A percentile compares a stretch with the other conserved stretches of the same genome.
These are phyloP conservation scores for Galerucella nymphaeae DNA, from an alignment of 2,888 invertebrate genomes.

Conservation along the genomic window DNA sequence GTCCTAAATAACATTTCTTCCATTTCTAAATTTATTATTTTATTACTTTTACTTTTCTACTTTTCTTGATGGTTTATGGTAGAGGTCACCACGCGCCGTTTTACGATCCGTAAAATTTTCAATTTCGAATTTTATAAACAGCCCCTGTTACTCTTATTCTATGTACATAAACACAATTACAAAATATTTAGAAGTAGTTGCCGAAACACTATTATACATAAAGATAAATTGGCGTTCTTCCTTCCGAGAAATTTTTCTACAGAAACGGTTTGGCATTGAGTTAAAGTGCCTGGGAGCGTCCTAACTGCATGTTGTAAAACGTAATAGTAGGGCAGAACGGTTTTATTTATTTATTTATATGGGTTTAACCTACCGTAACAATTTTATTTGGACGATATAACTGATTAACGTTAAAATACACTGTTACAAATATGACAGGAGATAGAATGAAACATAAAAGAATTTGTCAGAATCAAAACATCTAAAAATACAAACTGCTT, in stretches of 20 bases:
- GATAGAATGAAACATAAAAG: not conserved
- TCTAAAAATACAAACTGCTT: not conserved
- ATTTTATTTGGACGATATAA: not conserved
- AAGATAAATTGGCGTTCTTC: slow-evolving; percentile 7
- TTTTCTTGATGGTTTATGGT: slow-evolving; percentile 4
- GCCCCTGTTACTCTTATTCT: not conserved
- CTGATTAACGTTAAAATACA: not conserved
- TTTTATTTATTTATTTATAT: slow-evolving; percentile 13
- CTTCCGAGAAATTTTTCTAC: slow-evolving; percentile 12
- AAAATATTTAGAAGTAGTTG: slow-evolving; percentile 14
- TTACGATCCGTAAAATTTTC: slow-evolving; percentile 17
- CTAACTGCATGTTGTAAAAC: slow-evolving; percentile 14
- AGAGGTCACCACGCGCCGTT: slow-evolving; percentile 15
- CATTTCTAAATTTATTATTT: slow-evolving; percentile 16
- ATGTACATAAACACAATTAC: slow-evolving; percentile 12
- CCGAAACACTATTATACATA: not conserved
- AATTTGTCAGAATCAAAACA: not conserved
- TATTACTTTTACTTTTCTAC: slow-evolving; percentile 22
- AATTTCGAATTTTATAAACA: slow-evolving; percentile 5
- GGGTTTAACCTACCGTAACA: slow-evolving; percentile 12
- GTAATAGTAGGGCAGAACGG: slow-evolving; percentile 16
- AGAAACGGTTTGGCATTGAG: slow-evolving; percentile 13
- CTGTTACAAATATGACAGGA: not conserved
- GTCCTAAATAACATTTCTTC: slow-evolving; percentile 15
- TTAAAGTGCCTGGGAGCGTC: not conserved